These are phyloP conservation scores for Homarus gammarus DNA, from an alignment of 2,888 invertebrate genomes.

Conservation along the genomic window DNA sequence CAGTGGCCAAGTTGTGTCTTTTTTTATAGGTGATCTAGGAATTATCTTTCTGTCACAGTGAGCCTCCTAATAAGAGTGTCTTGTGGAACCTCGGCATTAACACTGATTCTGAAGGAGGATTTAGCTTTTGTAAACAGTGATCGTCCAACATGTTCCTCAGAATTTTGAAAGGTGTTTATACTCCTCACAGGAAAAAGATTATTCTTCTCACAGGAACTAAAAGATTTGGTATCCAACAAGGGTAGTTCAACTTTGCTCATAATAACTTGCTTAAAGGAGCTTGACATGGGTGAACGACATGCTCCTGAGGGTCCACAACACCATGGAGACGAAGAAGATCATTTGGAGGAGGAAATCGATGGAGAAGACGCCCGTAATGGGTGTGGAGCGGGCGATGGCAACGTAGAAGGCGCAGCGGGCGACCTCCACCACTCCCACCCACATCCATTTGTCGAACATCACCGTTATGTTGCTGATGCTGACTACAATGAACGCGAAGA, in stretches of 20 bases:
- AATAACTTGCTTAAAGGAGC: constrained; percentile 8
- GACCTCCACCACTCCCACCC: constrained; percentile 45
- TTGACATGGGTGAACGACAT: constrained; percentile 6
- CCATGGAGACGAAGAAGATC: constrained; percentile 42
- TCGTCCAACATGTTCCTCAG: no score
- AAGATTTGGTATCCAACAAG: no score
- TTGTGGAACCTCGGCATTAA: no score
- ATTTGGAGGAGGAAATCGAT: constrained; percentile 36
- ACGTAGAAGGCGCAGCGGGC: constrained; percentile 60
- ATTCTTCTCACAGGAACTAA: no score
- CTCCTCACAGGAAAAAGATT: no score
- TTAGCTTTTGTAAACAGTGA: no score
- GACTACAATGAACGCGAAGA: constrained; percentile 48
- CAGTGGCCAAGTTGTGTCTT: no score
- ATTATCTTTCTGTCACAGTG: no score
- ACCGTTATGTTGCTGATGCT: constrained; percentile 52
- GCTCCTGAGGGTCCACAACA: constrained; percentile 45
- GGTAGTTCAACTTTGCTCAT: not conserved
- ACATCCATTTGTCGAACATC: constrained; percentile 57
- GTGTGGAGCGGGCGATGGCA: constrained; percentile 24
- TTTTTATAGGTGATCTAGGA: no score
- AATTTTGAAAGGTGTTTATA: no score
- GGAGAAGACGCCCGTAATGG: constrained; percentile 24
- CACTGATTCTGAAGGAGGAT: no score
- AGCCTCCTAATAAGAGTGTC: no score